These are phyloP conservation scores for Netelia fuscicornis DNA, from an alignment of 2,888 invertebrate genomes.

Conservation along the genomic window DNA sequence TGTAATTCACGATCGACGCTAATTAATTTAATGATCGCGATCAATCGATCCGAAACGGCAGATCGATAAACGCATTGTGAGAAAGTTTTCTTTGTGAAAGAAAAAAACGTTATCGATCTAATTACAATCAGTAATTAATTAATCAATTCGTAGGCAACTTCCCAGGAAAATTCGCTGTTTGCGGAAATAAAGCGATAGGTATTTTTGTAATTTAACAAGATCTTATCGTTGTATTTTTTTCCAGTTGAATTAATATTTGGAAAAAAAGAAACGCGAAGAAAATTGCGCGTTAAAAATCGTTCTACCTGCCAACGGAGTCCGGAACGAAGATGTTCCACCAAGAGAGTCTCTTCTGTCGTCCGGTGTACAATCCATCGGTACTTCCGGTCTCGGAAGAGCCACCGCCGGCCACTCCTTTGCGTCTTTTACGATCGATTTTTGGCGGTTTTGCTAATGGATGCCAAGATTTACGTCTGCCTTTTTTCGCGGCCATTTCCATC, in stretches of 20 bases:
- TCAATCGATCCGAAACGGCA: neutral
- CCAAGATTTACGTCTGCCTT: conserved; percentile 89
- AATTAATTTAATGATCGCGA: conserved; percentile 19
- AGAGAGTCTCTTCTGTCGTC: conserved; percentile 90
- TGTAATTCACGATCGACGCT: neutral
- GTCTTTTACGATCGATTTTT: conserved; percentile 84
- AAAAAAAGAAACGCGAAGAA: neutral
- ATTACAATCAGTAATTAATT: neutral
- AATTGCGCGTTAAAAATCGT: neutral
- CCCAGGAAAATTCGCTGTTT: too few relatives aligned
- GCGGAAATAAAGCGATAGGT: too few relatives aligned
- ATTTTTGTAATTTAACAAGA: too few relatives aligned
- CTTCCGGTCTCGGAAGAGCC: conserved; percentile 85
- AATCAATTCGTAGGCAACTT: neutral
- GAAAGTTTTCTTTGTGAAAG: neutral
- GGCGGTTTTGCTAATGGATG: conserved; percentile 83
- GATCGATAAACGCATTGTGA: too few relatives aligned
- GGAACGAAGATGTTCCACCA: conserved; percentile 96
- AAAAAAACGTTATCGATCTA: too few relatives aligned
- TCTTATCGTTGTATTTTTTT: too few relatives aligned
- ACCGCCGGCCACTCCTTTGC: conserved; percentile 85
- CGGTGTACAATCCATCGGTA: conserved; percentile 84
- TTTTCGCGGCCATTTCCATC: conserved; percentile 83
- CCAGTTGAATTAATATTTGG: too few relatives aligned
- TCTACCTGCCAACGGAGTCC: conserved; percentile 85